phyloP scores from a whole-genome alignment of 1,140 invertebrate genomes.

The Drosophila orosa region DNA sequence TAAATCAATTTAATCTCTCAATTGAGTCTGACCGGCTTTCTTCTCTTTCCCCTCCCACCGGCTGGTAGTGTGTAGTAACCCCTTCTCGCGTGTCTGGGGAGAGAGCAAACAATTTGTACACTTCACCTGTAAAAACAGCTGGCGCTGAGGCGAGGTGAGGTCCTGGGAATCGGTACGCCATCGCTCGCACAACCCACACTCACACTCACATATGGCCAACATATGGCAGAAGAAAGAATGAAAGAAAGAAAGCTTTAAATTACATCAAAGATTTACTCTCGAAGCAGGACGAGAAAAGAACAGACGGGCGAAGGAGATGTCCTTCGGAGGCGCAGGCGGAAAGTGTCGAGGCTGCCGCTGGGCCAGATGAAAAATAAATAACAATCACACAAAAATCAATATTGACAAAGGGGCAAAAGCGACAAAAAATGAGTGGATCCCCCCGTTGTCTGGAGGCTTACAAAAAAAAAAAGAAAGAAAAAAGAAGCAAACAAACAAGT shows the following conservation, averaged over 20 bases:
- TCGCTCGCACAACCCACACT: background rate
- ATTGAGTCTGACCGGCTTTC: conserved; percentile 39
- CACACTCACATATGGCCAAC: conserved; percentile 36
- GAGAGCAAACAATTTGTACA: conserved; percentile 49
- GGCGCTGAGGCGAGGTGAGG: conserved; percentile 6
- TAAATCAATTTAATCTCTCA: conserved; percentile 54
- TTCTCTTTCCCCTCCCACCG: background rate
- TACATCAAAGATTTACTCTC: conserved; percentile 54
- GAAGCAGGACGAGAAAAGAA: background rate
- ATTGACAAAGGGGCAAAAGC: conserved; percentile 57
- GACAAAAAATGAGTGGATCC: conserved; percentile 8
- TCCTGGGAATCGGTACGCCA: conserved; percentile 9
- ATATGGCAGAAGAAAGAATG: conserved; percentile 42
- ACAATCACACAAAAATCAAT: conserved; percentile 79
- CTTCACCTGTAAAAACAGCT: conserved; percentile 51
- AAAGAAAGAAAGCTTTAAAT: conserved; percentile 52
- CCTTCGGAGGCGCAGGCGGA: conserved; percentile 21
- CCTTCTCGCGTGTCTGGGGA: conserved; percentile 10
- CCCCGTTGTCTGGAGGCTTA: conserved; percentile 8
- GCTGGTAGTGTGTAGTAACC: conserved; percentile 1
- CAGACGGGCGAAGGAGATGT: conserved; percentile 24
- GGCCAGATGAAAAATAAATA: conserved; percentile 77
- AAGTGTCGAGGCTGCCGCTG: conserved; percentile 35
- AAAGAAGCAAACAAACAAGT: conserved; percentile 14
- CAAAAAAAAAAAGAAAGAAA: conserved; percentile 7